Base-by-base conservation (phyloP, 1,140 invertebrate genomes). In the Sesamia nonagrioides region DNA sequence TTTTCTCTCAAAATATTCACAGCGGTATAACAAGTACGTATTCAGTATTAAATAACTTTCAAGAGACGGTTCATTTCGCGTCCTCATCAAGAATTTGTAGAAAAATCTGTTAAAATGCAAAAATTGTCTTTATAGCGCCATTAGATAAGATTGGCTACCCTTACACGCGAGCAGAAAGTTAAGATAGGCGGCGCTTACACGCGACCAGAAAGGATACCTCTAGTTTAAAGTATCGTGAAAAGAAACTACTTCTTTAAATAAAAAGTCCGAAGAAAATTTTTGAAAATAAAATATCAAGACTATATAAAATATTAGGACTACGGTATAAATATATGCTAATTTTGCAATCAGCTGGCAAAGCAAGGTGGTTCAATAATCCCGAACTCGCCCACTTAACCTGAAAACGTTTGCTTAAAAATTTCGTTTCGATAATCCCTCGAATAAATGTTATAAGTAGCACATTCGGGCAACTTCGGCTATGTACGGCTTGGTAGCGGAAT, bases 331-430 rank as follows among this genome's bases (percentile, higher is more conserved):
- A 35, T 15, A 48, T n/a, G 21, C 9, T 27, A 48, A 68, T 48
- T 68, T 68, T 8, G 40, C 40, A 68, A 68, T 68, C 40, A 45
- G 42, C 40, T 21, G 21, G 2, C 11, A 7, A 66, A 48, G 40
- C 17, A 18, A 68, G 40, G 40, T 68, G 40, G 17, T 13, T 35
- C 60, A 45, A 48, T 48, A 68, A 48, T 68, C 63, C 58, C 63
- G 9, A 48, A 68, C 63, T 68, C 40, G 18, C 37, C 61, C 9
- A 48, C 40, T 68, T 68, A 68, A 48, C 63, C 40, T 68, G 63
- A n/a, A 68, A 45, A 68, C 27, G 60, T 63, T 63, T 63, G 11
- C 60, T 63, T 68, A 18, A 48, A 45, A 48, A 21, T 45, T 68
- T 45, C 48, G 27, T 18, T 68, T 68, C 63, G 6, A 40, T 68